Evolutionary conservation across 1,140 invertebrate species (phyloP).

Genomic region (Cephus cinctus): DNA sequence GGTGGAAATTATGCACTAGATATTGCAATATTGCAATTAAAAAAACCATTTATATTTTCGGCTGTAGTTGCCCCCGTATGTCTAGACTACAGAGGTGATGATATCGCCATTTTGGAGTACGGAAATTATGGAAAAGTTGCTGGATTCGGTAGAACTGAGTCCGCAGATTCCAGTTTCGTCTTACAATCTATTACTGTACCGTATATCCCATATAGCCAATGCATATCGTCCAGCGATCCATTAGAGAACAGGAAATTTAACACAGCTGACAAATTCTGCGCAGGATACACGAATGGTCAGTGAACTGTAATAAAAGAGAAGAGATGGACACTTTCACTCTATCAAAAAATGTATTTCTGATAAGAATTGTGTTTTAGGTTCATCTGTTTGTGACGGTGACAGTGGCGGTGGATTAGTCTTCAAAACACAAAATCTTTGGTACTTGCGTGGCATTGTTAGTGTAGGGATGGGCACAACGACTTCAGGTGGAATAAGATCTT

Average conservation of each 20-base stretch:
- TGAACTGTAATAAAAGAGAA: too few species aligned
- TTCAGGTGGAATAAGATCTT: slow-evolving; percentile 23
- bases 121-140: slow-evolving; percentile 41
- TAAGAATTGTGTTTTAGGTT: too few species aligned
- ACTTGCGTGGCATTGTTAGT: slow-evolving; percentile 48
- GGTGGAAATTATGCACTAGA: slow-evolving; percentile 43
- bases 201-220: slow-evolving; percentile 31
- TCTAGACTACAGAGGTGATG: slow-evolving; percentile 32
- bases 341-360: too few species aligned
- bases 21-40: slow-evolving; percentile 44
- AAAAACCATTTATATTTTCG: slow-evolving; percentile 34
- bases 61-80: slow-evolving; percentile 38
- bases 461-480: slow-evolving; percentile 31
- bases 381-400: slow-evolving; percentile 50
- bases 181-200: slow-evolving; percentile 43
- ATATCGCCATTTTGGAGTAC: slow-evolving; percentile 20
- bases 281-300: slow-evolving; percentile 48
- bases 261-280: slow-evolving; percentile 49
- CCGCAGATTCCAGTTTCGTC: slow-evolving; percentile 28
- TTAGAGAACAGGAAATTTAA: slow-evolving; percentile 29
- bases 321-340: too few species aligned
- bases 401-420: slow-evolving; percentile 51
- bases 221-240: slow-evolving; percentile 22
- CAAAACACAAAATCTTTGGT: slow-evolving; percentile 33
- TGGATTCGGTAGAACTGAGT: slow-evolving; percentile 46